A percentile compares a stretch with the other conserved stretches of the same genome.
Conservation (phyloP, 1,140 invertebrate genomes). For the Eufriesea mexicana region DNA sequence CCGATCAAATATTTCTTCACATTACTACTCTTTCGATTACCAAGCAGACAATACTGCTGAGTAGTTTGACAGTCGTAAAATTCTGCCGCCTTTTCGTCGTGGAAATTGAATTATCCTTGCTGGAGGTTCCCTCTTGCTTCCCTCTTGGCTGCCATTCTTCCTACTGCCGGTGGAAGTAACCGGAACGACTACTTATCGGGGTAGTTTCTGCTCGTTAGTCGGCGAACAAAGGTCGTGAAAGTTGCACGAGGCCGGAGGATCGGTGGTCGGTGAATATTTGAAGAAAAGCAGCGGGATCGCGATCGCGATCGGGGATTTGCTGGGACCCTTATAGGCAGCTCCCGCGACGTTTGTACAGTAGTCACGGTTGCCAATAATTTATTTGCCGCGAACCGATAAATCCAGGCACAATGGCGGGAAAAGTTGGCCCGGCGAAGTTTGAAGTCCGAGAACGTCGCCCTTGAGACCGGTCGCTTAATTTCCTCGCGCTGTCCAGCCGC, state of each 20-base stretch:
- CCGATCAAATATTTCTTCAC: not conserved
- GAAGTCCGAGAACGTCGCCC: conserved; percentile 57
- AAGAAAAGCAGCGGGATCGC: not conserved
- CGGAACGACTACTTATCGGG: conserved; percentile 21
- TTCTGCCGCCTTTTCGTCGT: not conserved
- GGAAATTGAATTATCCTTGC: conserved; percentile 6
- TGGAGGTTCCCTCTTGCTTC: no score
- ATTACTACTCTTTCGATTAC: no score
- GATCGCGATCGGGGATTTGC: not conserved
- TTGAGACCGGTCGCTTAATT: conserved; percentile 64
- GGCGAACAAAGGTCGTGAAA: not conserved
- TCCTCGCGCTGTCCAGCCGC: conserved; percentile 51
- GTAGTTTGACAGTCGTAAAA: not conserved
- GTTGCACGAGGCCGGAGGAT: not conserved
- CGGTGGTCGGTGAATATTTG: conserved; percentile 3
- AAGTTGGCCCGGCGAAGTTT: conserved; percentile 46
- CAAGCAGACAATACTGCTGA: not conserved
- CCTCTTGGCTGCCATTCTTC: conserved; percentile 6
- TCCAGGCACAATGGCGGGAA: conserved; percentile 48
- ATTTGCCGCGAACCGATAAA: conserved; percentile 60
- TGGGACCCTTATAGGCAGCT: not conserved
- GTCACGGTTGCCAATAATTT: conserved; percentile 51
- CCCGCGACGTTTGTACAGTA: conserved; percentile 35
- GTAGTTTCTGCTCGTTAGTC: conserved; percentile 26
- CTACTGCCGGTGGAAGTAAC: not conserved